These are phyloP conservation scores for Ornithorhynchus anatinus DNA, from an alignment of 2,113 vertebrate genomes.

Conservation along the genomic window DNA sequence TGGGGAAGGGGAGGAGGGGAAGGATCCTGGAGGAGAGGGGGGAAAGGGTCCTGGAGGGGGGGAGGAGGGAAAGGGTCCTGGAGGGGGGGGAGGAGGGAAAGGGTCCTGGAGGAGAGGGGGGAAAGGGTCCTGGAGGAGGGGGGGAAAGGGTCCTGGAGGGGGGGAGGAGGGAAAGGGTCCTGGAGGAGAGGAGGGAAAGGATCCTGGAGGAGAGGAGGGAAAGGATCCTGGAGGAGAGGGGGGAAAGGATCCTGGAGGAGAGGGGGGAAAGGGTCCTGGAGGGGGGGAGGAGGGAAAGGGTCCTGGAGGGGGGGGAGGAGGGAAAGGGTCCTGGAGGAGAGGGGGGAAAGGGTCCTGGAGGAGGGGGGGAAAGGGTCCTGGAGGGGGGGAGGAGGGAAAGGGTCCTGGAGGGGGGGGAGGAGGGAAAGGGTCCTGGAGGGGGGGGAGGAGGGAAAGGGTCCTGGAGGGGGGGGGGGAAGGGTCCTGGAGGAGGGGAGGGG, in stretches of 20 bases:
- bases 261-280: neutral
- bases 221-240: no score
- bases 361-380: neutral
- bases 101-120: no score
- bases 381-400: no score
- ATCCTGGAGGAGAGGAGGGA: no score
- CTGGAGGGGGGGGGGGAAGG: no score
- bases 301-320: no score
- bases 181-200: no score
- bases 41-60: conserved; percentile 31
- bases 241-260: no score
- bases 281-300: neutral
- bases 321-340: neutral
- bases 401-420: no score
- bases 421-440: no score
- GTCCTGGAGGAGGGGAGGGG: neutral
- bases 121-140: neutral
- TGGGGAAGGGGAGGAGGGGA: neutral
- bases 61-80: neutral
- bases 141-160: neutral
- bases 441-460: no score
- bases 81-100: neutral
- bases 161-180: no score
- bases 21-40: neutral
- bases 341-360: neutral